Evolutionary conservation across 2,797 vertebrate species (phyloP).

Genomic region (Sorex maritimensis): DNA sequence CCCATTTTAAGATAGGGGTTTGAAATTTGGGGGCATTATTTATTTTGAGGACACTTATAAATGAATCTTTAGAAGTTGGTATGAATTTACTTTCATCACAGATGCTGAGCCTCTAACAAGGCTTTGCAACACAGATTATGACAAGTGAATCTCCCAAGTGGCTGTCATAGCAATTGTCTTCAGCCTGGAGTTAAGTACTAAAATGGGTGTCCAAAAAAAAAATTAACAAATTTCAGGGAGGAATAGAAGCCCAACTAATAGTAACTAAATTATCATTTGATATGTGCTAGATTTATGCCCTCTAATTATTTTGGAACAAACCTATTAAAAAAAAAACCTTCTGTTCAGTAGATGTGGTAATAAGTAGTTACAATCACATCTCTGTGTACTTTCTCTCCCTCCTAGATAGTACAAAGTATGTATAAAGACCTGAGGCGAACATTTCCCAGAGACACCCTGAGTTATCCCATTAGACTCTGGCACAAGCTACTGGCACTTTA

Average conservation of each 20-base stretch:
- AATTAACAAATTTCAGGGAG: constrained; percentile 2
- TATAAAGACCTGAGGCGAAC: not conserved
- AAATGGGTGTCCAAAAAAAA: constrained; percentile 37
- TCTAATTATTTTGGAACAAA: not conserved
- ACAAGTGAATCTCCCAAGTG: not conserved
- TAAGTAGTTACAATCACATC: not conserved
- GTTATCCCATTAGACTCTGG: constrained; percentile 31
- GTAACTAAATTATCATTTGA: not conserved
- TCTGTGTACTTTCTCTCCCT: not conserved
- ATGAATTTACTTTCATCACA: constrained; percentile 4
- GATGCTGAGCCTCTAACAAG: not conserved
- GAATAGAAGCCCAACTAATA: constrained; percentile 2
- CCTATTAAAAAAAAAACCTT: constrained; percentile 30
- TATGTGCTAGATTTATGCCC: not conserved
- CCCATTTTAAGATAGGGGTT: constrained; percentile 19
- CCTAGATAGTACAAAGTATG: not conserved
- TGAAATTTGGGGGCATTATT: constrained; percentile 26
- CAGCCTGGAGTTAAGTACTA: constrained; percentile 47
- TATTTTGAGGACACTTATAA: constrained; percentile 55
- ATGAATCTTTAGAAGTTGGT: not conserved
- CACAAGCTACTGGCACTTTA: constrained; percentile 18
- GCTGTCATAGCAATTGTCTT: constrained; percentile 56
- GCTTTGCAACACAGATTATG: constrained; percentile 58
- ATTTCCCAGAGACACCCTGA: not conserved
- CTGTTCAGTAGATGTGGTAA: not conserved